Conservation (phyloP, 1,140 invertebrate species). For the Monochamus saltuarius region DNA sequence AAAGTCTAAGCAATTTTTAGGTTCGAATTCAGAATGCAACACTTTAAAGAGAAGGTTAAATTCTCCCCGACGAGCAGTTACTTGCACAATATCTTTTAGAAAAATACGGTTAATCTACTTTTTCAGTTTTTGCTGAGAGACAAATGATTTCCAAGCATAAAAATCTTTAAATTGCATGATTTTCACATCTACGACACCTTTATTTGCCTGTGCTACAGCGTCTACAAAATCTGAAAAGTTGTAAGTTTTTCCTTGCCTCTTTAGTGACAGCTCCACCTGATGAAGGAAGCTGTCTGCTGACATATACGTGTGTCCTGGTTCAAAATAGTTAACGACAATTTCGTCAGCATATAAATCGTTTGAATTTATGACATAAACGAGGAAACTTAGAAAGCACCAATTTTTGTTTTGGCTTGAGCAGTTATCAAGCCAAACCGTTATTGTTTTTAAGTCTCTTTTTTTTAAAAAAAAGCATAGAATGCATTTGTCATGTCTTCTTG, state of each 20-base stretch:
- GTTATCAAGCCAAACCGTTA: conserved; percentile 40
- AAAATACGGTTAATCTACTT: not conserved
- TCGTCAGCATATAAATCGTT: too few species aligned
- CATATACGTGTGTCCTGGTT: conserved; percentile 42
- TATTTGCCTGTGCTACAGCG: not conserved
- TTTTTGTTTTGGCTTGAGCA: conserved; percentile 41
- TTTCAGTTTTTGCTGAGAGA: not conserved
- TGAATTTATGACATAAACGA: too few species aligned
- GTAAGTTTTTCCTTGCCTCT: conserved; percentile 34
- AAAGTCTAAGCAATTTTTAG: too few species aligned
- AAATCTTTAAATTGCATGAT: too few species aligned
- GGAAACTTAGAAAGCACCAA: conserved; percentile 18
- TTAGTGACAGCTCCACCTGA: conserved; percentile 36
- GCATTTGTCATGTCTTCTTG: conserved; percentile 41
- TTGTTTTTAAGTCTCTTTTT: conserved; percentile 25
- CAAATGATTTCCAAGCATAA: not conserved
- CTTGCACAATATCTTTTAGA: not conserved
- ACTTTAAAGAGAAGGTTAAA: not conserved
- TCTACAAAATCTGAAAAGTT: conserved; percentile 44
- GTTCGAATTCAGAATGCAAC: too few species aligned
- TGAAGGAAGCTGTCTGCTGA: conserved; percentile 44
- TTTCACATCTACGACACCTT: too few species aligned
- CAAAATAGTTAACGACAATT: not conserved
- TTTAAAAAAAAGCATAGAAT: conserved; percentile 33
- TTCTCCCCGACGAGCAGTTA: not conserved